A percentile compares a stretch with the other conserved stretches of the same genome.
These are phyloP conservation scores for Nymphalis polychloros DNA, from an alignment of 2,888 invertebrate species.

Conservation along the genomic window DNA sequence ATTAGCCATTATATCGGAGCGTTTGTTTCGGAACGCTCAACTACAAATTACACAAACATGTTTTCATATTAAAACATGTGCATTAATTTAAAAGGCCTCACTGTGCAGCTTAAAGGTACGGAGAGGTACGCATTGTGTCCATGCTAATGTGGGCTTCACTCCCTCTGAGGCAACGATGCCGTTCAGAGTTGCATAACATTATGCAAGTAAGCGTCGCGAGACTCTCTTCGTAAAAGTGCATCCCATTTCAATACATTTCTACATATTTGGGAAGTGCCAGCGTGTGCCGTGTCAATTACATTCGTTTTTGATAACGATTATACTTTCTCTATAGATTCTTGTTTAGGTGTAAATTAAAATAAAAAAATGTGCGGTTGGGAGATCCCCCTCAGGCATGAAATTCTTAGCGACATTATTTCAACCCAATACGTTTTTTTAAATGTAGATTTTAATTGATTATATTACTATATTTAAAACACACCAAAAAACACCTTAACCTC, in stretches of 20 bases:
- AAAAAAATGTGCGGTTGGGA: too few relatives aligned
- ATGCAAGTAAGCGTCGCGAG: conserved; percentile 18
- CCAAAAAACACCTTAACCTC: too few relatives aligned
- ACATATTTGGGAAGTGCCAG: too few relatives aligned
- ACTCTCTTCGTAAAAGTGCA: conserved; percentile 9
- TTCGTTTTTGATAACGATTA: background rate
- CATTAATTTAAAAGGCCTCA: conserved; percentile 59
- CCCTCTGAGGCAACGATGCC: conserved; percentile 52
- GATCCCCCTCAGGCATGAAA: too few relatives aligned
- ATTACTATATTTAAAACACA: too few relatives aligned
- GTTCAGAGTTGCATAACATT: conserved; percentile 46
- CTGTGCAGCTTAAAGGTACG: conserved; percentile 45
- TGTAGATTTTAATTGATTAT: too few relatives aligned
- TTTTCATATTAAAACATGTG: conserved; percentile 54
- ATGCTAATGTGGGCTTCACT: conserved; percentile 59
- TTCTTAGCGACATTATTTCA: too few relatives aligned
- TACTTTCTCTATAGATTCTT: background rate
- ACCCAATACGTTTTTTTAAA: too few relatives aligned
- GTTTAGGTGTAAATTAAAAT: too few relatives aligned
- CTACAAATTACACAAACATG: conserved; percentile 51
- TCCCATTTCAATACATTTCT: background rate
- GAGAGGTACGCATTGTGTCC: conserved; percentile 53
- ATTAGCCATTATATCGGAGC: conserved; percentile 45
- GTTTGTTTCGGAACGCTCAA: conserved; percentile 48
- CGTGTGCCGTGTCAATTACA: background rate